A percentile compares a stretch with the other conserved stretches of the same genome.
Conservation (phyloP, 1,140 invertebrate genomes). For the Drosophila bifasciata region DNA sequence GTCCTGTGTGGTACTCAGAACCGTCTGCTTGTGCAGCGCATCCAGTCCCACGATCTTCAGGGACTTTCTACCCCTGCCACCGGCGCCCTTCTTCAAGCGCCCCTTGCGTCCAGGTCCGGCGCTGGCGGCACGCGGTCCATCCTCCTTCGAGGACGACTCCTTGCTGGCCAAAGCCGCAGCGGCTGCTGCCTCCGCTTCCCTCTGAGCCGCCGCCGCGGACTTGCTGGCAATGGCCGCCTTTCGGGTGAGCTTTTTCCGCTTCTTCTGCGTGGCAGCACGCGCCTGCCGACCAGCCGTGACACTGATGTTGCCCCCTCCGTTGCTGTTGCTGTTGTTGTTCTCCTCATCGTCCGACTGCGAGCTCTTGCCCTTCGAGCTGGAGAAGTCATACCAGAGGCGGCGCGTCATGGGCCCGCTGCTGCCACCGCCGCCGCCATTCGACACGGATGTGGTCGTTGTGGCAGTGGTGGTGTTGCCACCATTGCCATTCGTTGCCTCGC, state of each 20-base stretch:
- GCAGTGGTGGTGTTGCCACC: slow-evolving; percentile 85
- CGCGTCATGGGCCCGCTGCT: slow-evolving; percentile 86
- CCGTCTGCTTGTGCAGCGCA: slow-evolving; percentile 94
- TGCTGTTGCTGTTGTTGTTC: slow-evolving; percentile 81
- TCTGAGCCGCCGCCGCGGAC: slow-evolving; percentile 75
- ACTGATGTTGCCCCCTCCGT: slow-evolving; percentile 47
- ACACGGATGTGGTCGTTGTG: slow-evolving; percentile 85
- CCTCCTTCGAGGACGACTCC: slow-evolving; percentile 68
- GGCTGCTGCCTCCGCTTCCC: slow-evolving; percentile 71
- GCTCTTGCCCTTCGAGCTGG: slow-evolving; percentile 86
- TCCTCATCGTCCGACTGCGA: slow-evolving; percentile 86
- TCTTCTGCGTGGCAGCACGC: slow-evolving; percentile 73
- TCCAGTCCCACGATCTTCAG: slow-evolving; percentile 92
- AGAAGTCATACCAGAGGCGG: slow-evolving; percentile 90
- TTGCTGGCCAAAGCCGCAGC: slow-evolving; percentile 61
- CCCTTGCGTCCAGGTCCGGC: slow-evolving; percentile 72
- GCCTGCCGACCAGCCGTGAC: slow-evolving; percentile 50
- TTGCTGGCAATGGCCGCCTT: slow-evolving; percentile 82
- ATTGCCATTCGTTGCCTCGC: slow-evolving; percentile 84
- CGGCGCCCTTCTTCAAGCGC: slow-evolving; percentile 71
- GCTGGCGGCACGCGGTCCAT: slow-evolving; percentile 43
- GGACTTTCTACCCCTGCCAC: slow-evolving; percentile 67
- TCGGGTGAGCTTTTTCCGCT: slow-evolving; percentile 80
- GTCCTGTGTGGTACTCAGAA: slow-evolving; percentile 90
- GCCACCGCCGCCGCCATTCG: slow-evolving; percentile 37